Conservation (phyloP, 2,888 invertebrate genomes). For the Hypselothyrea guttata region DNA sequence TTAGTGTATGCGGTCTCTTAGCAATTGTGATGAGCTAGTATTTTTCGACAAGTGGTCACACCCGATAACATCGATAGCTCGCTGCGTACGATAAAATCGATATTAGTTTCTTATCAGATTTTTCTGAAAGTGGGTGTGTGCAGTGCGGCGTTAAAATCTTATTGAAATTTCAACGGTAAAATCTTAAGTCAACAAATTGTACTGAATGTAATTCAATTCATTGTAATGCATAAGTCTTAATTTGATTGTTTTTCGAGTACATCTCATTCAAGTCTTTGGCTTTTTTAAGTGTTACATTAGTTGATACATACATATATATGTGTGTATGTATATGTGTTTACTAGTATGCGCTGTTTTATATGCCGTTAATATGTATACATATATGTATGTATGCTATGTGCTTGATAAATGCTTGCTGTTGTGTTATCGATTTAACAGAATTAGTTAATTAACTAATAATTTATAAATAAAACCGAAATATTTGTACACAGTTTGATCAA, state of each 20-base stretch:
- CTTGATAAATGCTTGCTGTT: background rate
- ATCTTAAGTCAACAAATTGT: background rate
- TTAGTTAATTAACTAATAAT: too few species aligned
- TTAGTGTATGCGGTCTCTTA: too few species aligned
- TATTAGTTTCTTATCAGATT: constrained; percentile 33
- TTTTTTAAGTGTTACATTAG: background rate
- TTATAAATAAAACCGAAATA: background rate
- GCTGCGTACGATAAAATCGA: constrained; percentile 11
- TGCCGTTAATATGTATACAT: too few species aligned
- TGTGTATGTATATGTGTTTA: background rate
- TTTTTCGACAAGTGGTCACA: constrained; percentile 15
- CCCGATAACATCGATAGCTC: constrained; percentile 16
- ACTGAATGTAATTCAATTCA: background rate
- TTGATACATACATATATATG: background rate
- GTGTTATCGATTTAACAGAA: background rate
- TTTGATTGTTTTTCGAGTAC: background rate
- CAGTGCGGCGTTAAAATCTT: constrained; percentile 8
- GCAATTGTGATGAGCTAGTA: background rate
- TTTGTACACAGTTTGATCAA: background rate
- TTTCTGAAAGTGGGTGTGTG: constrained; percentile 50
- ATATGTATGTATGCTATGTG: too few species aligned
- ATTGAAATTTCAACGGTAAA: constrained; percentile 29
- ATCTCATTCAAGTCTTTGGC: too few species aligned
- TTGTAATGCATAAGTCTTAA: background rate
- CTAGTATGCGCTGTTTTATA: too few species aligned